Evolutionary conservation across 2,113 vertebrate species (phyloP).

Genomic region (Atrichornis clamosus): DNA sequence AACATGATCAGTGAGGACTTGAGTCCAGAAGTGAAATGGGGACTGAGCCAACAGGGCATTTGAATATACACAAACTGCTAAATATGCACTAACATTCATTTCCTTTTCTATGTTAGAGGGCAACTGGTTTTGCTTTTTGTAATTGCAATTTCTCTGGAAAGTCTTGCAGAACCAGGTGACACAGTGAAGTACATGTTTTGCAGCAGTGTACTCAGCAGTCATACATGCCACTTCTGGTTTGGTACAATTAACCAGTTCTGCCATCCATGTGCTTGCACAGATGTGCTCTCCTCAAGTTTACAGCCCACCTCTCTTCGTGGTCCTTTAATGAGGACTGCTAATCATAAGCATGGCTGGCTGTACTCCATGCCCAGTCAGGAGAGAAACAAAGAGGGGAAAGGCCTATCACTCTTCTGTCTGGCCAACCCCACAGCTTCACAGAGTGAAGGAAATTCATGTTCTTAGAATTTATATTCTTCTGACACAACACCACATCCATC

Average conservation of each 20-base stretch:
- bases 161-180: not conserved
- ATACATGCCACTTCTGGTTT: not conserved
- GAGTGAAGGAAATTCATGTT: not conserved
- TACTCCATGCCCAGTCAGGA: not conserved
- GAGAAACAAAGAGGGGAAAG: not conserved
- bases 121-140: not conserved
- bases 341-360: not conserved
- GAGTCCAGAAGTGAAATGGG: not conserved
- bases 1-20: not conserved
- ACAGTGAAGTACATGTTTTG: not conserved
- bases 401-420: not conserved
- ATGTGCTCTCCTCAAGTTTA: not conserved
- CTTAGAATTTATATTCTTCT: not conserved
- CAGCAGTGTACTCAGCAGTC: not conserved
- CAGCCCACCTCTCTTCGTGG: not conserved
- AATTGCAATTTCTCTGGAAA: not conserved
- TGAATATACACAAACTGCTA: not conserved
- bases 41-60: not conserved
- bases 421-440: fast-evolving
- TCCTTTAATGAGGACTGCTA: not conserved
- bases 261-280: not conserved
- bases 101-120: not conserved
- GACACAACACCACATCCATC: no score
- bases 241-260: not conserved
- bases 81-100: not conserved